Base-by-base conservation (phyloP, 2,797 vertebrate species). In the Spondyliosoma cantharus region DNA sequence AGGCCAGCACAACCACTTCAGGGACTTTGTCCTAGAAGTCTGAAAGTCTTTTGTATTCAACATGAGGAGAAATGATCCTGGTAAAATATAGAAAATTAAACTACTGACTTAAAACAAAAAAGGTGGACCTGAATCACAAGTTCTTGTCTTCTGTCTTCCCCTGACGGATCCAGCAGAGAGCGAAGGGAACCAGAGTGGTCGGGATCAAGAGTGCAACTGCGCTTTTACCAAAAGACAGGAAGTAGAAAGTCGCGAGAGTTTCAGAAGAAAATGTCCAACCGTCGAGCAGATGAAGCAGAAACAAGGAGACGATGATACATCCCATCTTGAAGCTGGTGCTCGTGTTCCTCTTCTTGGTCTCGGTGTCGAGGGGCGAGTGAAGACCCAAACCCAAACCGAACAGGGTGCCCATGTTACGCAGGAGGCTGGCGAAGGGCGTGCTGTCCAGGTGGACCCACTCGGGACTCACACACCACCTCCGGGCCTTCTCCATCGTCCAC, bases 361-460 rank as follows among this genome's bases (percentile, higher is more conserved):
- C 80, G 2, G 52, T 63, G 86, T 93, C 93, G 88, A 96, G 92
- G 0, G 92, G 91, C 0, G 94, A 96, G 89, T 96, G 96, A 84
- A 99, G 95, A 25, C 96, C 97, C 71, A 98, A 88, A 0, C 97
- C 97, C 78, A 98, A 92, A 43, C 97, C 97, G 0, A 97, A 95
- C 71, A 98, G 94, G 4, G 94, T 93, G 56, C 97, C 97, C 93
- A 98, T 92, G 91, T 98, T 98, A 20, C 96, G 95, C 81, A 97
- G 87, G 49, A 98, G 96, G 88, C 97, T 97, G 87, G 97, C 97
- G 0, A 98, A 98, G 7, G 97, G 97, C 0, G 96, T 96, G 32
- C 93, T 95, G 92, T 98, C 96, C 1, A 98, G 93, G 86, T 96
- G 96, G 52, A 98, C 96, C 97, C 97, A 98, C 69, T 96, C 95